A percentile compares a stretch with the other conserved stretches of the same genome.
Evolutionary conservation across 1,140 invertebrate species (phyloP).

Genomic region (Drosophila baimaii): DNA sequence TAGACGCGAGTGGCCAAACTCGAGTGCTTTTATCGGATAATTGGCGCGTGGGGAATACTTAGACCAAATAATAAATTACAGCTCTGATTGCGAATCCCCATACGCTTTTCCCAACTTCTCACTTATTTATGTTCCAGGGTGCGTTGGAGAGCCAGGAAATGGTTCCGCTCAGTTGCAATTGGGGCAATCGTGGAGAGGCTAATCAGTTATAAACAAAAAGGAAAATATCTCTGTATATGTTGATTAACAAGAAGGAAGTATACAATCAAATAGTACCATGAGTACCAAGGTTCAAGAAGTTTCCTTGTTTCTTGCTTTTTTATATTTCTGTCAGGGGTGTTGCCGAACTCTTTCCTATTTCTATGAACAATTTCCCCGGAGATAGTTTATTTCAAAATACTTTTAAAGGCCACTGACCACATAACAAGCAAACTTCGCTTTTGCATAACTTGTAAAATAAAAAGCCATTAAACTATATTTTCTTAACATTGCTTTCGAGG

Average conservation of each 20-base stretch:
- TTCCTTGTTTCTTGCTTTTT: no score
- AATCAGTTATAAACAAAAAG: slow-evolving; percentile 1
- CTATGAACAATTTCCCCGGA: no score
- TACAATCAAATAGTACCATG: not conserved
- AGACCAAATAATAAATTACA: slow-evolving; percentile 66
- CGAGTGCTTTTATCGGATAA: slow-evolving; percentile 68
- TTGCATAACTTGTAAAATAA: slow-evolving; percentile 13
- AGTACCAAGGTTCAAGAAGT: not conserved
- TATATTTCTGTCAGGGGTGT: no score
- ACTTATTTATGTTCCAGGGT: not conserved
- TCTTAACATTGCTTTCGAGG: slow-evolving; percentile 24
- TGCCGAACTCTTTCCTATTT: no score
- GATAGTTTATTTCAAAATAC: not conserved
- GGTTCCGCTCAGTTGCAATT: slow-evolving; percentile 1
- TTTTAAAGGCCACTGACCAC: slow-evolving; percentile 12
- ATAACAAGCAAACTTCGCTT: slow-evolving; percentile 34
- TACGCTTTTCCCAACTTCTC: slow-evolving; percentile 8
- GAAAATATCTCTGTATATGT: not conserved
- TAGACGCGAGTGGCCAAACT: slow-evolving; percentile 44
- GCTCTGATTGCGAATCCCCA: slow-evolving; percentile 33
- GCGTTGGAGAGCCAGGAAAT: slow-evolving; percentile 1
- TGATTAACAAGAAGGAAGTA: not conserved
- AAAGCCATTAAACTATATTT: slow-evolving; percentile 34
- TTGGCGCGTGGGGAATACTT: slow-evolving; percentile 66
- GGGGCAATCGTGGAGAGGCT: not conserved